Percentiles rank a stretch among this genome's conserved stretches.
Evolutionary conservation across 2,888 invertebrate genomes (phyloP).

Genomic region (Polymixis flavicincta): DNA sequence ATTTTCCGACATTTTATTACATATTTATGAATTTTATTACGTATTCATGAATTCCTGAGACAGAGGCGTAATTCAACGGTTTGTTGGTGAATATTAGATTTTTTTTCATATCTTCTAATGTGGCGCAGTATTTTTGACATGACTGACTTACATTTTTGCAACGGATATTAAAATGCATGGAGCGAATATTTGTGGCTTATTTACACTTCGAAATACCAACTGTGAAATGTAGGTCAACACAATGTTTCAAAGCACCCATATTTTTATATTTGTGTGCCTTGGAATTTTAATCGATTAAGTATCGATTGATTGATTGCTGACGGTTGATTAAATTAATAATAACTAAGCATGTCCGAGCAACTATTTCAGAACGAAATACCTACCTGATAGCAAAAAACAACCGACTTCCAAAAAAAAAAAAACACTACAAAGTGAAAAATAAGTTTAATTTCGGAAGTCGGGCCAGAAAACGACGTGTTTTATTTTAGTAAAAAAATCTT

Average conservation of each 20-base stretch:
- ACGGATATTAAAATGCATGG: slow-evolving; percentile 37
- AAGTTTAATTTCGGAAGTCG: too few species aligned
- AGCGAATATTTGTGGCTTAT: slow-evolving; percentile 23
- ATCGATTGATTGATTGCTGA: slow-evolving; percentile 25
- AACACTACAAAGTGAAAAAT: too few species aligned
- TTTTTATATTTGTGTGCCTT: slow-evolving; percentile 1
- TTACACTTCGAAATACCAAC: slow-evolving; percentile 21
- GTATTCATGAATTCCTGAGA: slow-evolving; percentile 70
- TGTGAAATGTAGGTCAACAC: slow-evolving; percentile 25
- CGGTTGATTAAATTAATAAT: slow-evolving; percentile 20
- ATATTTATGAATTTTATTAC: slow-evolving; percentile 67
- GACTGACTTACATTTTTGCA: slow-evolving; percentile 27
- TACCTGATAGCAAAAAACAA: neutral
- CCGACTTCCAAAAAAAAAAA: too few species aligned
- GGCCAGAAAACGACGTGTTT: too few species aligned
- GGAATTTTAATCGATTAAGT: slow-evolving; percentile 26
- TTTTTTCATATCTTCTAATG: slow-evolving; percentile 52
- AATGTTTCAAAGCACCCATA: slow-evolving; percentile 11
- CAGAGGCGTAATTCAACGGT: slow-evolving; percentile 61
- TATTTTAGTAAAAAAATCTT: too few species aligned
- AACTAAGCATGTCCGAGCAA: neutral
- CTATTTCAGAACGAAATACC: neutral
- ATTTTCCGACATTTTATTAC: slow-evolving; percentile 58
- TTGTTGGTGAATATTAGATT: slow-evolving; percentile 61
- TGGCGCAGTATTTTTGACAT: slow-evolving; percentile 27